Evolutionary conservation across 1,140 invertebrate species (phyloP), one percentile per base, ranked within the genome.

Genomic region (Dinoponera quadriceps): DNA sequence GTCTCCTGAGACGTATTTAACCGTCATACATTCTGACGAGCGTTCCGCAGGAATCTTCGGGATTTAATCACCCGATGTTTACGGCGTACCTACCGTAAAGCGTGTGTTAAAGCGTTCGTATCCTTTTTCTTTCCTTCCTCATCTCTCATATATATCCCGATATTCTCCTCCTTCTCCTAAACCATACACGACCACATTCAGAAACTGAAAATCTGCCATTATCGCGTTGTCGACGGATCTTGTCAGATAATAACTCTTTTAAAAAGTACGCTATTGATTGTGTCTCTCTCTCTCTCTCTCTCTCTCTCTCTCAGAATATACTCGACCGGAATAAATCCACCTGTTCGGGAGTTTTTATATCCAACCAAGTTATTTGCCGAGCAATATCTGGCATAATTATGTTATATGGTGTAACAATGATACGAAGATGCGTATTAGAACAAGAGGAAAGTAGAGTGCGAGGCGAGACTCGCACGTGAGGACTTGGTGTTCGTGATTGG

Each of bases 1-100:
- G 16, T 25, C 33, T 63, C 3, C 9, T 75, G 29, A 57, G 51
- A 57, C 20, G 57, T 13, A 51, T 63, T n/a, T 51, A 75, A 75
- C 13, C 20, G n/a, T 49, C 55, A 38, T 75, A 11, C 7, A 49
- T 75, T 25, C 14, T 63, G 14, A 14, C 20, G 62, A 63, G 11
- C 38, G 72, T 38, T 25, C 38, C 25, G 44, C 72, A 49, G 59
- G 57, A 51, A 33, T 60, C 38, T 62, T 49, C 27, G 44, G 29
- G 18, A 44, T 73, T 73, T 63, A 63, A 75, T 75, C 18, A 20
- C 72, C 4, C 25, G 25, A 75, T 33, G n/a, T 63, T 62, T 74
- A 20, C 18, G 22, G 25, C 16, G 22, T 27, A 48, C 22, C n/a
- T 75, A 20, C n/a, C n/a, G n/a, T 73, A 57, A 73, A 73, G 71